Conservation (phyloP, 2,888 invertebrate genomes). For the Watsonalla cultraria region DNA sequence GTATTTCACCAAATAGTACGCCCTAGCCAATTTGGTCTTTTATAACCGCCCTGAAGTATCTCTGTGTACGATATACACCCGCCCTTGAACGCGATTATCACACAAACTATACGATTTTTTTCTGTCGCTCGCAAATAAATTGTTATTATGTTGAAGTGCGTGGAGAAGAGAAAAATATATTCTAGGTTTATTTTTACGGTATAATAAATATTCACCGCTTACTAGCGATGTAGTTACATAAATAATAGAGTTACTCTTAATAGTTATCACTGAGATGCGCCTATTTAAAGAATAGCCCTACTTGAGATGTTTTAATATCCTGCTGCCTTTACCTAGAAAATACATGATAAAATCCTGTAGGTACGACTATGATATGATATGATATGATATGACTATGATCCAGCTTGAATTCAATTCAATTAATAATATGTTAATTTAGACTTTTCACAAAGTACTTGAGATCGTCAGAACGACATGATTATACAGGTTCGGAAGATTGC, state of each 20-base stretch:
- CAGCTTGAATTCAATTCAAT: no score
- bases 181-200: background rate
- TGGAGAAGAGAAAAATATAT: background rate
- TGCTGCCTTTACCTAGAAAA: no score
- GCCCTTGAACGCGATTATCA: conserved; percentile 22
- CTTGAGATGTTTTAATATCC: no score
- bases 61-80: conserved; percentile 19
- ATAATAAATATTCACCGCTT: background rate
- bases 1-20: conserved; percentile 36
- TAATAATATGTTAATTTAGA: no score
- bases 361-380: no score
- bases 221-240: background rate
- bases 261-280: no score
- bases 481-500: no score
- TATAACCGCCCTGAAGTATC: conserved; percentile 41
- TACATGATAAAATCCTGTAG: no score
- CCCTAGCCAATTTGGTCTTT: conserved; percentile 41
- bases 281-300: no score
- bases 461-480: no score
- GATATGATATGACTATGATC: no score
- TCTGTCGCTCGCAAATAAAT: conserved; percentile 27
- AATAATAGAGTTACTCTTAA: conserved; percentile 1
- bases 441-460: no score
- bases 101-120: conserved; percentile 31
- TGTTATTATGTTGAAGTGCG: conserved; percentile 27